A percentile compares a stretch with the other conserved stretches of the same genome.
Evolutionary conservation across 2,888 invertebrate species (phyloP).

Genomic region (Erebia aethiops): DNA sequence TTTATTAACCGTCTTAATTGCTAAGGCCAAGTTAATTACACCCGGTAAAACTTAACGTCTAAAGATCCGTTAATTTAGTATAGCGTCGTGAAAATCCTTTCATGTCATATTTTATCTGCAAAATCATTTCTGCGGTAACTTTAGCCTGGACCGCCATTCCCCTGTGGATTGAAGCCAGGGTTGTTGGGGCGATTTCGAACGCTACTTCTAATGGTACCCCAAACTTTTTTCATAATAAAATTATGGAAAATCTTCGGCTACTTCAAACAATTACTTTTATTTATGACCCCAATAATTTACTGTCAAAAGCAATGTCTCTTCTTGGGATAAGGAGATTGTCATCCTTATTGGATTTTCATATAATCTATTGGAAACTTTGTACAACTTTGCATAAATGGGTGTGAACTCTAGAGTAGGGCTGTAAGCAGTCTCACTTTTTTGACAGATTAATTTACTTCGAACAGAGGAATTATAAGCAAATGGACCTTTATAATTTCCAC

Average conservation of each 20-base stretch:
- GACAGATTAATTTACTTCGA: slow-evolving; percentile 41
- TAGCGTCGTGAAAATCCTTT: slow-evolving; percentile 65
- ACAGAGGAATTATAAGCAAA: slow-evolving; percentile 33
- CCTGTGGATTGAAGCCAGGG: slow-evolving; percentile 58
- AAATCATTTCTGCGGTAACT: slow-evolving; percentile 47
- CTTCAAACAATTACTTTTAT: slow-evolving; percentile 76
- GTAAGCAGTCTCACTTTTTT: slow-evolving; percentile 34
- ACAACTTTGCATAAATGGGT: slow-evolving; percentile 41
- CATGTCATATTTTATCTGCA: slow-evolving; percentile 54
- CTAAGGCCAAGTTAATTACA: slow-evolving; percentile 79
- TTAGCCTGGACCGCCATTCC: slow-evolving; percentile 37
- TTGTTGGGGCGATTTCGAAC: slow-evolving; percentile 61
- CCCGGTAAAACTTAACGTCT: slow-evolving; percentile 75
- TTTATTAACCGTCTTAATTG: slow-evolving; percentile 82
- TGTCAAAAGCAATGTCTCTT: slow-evolving; percentile 65
- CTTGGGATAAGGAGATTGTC: slow-evolving; percentile 60
- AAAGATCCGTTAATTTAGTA: slow-evolving; percentile 75
- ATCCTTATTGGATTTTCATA: slow-evolving; percentile 57
- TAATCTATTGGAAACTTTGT: slow-evolving; percentile 46
- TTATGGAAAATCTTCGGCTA: slow-evolving; percentile 70
- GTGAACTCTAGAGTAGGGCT: slow-evolving; percentile 33
- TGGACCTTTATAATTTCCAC: slow-evolving; percentile 32
- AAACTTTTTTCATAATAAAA: slow-evolving; percentile 73
- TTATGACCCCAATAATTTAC: slow-evolving; percentile 75
- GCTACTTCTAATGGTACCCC: slow-evolving; percentile 60